These are phyloP conservation scores for Macrosiphum euphorbiae DNA, from an alignment of 2,888 invertebrate species.

Conservation along the genomic window DNA sequence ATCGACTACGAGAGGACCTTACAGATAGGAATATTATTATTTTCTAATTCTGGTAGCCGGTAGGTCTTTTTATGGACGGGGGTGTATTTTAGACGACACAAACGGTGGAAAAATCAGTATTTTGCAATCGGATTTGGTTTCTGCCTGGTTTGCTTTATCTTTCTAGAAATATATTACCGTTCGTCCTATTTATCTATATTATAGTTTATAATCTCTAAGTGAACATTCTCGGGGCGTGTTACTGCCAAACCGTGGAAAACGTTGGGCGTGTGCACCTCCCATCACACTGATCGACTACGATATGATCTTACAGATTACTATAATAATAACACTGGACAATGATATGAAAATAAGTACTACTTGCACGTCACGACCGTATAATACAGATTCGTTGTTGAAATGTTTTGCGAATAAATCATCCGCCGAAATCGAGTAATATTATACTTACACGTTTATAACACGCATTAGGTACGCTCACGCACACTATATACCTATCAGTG, in stretches of 20 bases:
- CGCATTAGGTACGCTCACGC: not conserved
- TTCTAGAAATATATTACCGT: not conserved
- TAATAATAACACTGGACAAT: not conserved
- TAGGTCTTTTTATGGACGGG: no score
- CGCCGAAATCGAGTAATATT: not conserved
- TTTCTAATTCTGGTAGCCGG: no score
- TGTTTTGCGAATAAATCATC: not conserved
- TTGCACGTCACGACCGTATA: not conserved
- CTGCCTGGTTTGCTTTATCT: no score
- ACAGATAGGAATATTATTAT: not conserved
- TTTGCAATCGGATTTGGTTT: no score
- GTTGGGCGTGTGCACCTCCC: no score
- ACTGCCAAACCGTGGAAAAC: no score
- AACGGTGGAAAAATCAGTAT: no score
- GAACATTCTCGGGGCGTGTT: not conserved
- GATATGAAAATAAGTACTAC: not conserved
- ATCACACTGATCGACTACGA: not conserved
- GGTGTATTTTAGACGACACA: no score
- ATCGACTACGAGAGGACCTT: not conserved
- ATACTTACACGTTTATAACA: not conserved
- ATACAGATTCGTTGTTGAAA: not conserved
- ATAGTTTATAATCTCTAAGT: not conserved
- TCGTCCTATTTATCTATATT: not conserved
- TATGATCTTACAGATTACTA: not conserved
- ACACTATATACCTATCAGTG: not conserved